phyloP scores from a whole-genome alignment of 2,797 vertebrate genomes.

The Hyperoplus immaculatus region DNA sequence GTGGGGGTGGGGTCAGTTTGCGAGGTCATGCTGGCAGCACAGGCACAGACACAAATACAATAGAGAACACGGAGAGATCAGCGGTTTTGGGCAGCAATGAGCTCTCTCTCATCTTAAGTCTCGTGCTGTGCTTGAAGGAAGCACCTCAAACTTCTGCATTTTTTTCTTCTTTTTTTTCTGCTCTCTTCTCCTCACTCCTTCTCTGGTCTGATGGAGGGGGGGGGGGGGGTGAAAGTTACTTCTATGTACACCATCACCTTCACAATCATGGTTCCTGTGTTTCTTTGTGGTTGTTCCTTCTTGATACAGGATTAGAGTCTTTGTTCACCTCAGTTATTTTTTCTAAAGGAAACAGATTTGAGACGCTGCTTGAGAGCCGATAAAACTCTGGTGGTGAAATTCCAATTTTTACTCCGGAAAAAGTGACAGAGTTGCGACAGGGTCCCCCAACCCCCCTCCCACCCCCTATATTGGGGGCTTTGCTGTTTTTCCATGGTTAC shows the following conservation, averaged over 20 bases:
- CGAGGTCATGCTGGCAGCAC: slow-evolving; percentile 80
- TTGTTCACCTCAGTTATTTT: slow-evolving; percentile 29
- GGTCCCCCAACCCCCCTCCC: slow-evolving; percentile 24
- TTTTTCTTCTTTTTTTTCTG: slow-evolving; percentile 51
- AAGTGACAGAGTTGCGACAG: slow-evolving; percentile 13
- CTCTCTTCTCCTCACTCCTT: slow-evolving; percentile 38
- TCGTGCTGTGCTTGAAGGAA: slow-evolving; percentile 37
- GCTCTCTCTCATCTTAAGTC: slow-evolving; percentile 28
- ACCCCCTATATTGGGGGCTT: slow-evolving; percentile 5
- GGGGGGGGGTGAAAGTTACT: slow-evolving; percentile 26
- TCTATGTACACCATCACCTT: slow-evolving; percentile 67
- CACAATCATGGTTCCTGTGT: slow-evolving; percentile 3
- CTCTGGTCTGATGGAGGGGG: slow-evolving; percentile 17
- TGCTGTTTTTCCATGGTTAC: slow-evolving; percentile 62
- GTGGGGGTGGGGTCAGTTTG: slow-evolving; percentile 58
- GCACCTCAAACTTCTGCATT: background rate
- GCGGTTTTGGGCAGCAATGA: slow-evolving; percentile 43
- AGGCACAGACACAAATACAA: slow-evolving; percentile 75
- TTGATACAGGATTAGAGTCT: slow-evolving; percentile 23
- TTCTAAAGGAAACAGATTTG: slow-evolving; percentile 20
- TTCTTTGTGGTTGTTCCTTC: slow-evolving; percentile 43
- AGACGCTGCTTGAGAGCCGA: slow-evolving; percentile 40
- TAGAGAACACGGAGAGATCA: slow-evolving; percentile 56
- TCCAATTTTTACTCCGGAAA: slow-evolving; percentile 49
- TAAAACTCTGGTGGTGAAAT: slow-evolving; percentile 37